Base-by-base conservation (phyloP, 1,140 invertebrate species). In the Philopotamus ludificatus region DNA sequence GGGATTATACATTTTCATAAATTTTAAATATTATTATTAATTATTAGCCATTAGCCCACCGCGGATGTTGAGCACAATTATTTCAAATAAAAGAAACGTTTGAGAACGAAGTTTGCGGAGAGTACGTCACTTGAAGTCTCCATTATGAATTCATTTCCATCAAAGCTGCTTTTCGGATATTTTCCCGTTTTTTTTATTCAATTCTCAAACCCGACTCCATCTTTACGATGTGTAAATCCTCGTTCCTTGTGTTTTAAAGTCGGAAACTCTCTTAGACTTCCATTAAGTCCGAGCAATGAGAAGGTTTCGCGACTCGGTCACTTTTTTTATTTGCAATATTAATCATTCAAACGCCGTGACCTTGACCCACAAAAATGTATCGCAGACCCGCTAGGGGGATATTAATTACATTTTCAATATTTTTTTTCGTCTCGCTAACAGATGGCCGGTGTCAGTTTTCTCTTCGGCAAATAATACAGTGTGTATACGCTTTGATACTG, bases 141-240 rank as follows among this genome's bases (percentile, higher is more conserved):
- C 58, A 64, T 66, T 65, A 70, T 70, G 68, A 70, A 70, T 70
- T 70, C 68, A 70, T 70, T 70, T 61, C 67, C 67, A 66, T 66
- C 67, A 66, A 54, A 54, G 58, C 51, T 55, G 63, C 67, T 69
- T 69, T 69, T 66, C 57, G 63, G 63, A 68, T 68, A 68, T 68
- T 65, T 65, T 65, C 63, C 45, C 28, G 59, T 59, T 58, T 67
- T 64, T 26, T 62, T 68, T 42, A 50, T 60, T 62, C 59, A 25
- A 57, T 22, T 60, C 57, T 47, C 42, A 28, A 18, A 16, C 57
- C 55, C 41, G 28, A 39, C 23, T 54, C n/a, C n/a, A n/a, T 54
- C 62, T 58, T 55, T n/a, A 23, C 51, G 34, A 44, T 44, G 49
- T 59, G 45, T 47, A 65, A 65, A 65, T 45, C 47, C 63, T 60